phyloP scores from a whole-genome alignment of 2,888 invertebrate genomes.

The Netelia inedita region DNA sequence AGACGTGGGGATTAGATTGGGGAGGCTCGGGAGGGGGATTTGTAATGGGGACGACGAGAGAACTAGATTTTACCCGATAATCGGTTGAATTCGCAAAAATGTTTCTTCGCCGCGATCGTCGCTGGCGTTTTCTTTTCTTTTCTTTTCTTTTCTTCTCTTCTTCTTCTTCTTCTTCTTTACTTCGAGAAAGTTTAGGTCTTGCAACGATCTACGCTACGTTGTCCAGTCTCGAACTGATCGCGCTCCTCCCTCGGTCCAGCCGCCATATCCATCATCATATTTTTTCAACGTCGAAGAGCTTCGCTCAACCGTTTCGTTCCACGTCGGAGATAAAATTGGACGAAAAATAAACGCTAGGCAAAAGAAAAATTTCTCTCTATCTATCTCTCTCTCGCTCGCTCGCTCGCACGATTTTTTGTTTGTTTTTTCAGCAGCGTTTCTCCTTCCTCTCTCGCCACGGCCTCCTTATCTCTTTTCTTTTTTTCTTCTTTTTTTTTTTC shows the following conservation, averaged over 20 bases:
- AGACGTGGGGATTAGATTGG: slow-evolving; percentile 30
- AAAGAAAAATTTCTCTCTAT: no score
- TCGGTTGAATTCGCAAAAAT: not conserved
- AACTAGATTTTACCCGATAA: no score
- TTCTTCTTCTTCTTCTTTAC: not conserved
- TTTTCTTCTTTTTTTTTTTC: slow-evolving; percentile 45
- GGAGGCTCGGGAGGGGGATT: no score
- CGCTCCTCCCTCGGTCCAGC: slow-evolving; percentile 73
- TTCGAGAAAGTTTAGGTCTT: slow-evolving; percentile 70
- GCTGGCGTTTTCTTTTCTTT: not conserved
- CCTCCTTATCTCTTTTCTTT: not conserved
- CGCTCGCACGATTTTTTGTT: no score
- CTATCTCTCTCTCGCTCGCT: no score
- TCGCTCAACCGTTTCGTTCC: not conserved
- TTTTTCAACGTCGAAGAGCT: slow-evolving; percentile 15
- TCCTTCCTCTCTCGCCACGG: not conserved
- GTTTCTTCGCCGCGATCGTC: slow-evolving; percentile 1
- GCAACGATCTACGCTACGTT: slow-evolving; percentile 72
- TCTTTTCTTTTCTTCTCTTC: not conserved
- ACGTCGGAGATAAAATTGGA: not conserved
- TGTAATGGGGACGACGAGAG: no score
- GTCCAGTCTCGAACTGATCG: slow-evolving; percentile 74
- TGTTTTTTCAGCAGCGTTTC: not conserved
- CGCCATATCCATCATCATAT: slow-evolving; percentile 64
- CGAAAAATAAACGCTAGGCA: no score